Evolutionary conservation across 2,888 invertebrate genomes (phyloP), one percentile per base, ranked within the genome.

Genomic region (Masnerella sp.): DNA sequence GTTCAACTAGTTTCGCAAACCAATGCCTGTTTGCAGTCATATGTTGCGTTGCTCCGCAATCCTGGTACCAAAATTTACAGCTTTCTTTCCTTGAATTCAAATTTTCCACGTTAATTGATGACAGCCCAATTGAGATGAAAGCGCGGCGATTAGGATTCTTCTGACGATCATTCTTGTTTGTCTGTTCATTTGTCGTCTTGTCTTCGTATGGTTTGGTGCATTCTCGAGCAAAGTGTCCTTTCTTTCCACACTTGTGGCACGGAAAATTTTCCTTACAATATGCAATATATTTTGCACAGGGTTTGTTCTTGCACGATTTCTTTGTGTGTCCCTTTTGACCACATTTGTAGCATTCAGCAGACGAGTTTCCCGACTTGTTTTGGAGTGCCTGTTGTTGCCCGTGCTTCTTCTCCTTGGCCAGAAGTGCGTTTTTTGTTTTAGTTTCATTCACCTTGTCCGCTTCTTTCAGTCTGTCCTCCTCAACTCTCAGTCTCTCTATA

Each of bases 11-110:
- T 40, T 79, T 75, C 9, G 43, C 69, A 49, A 81, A 47, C 78
- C 78, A 81, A 2, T 79, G 69, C 45, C 54, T 59, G 54, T 65
- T 64, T 3, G 62, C 71, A n/a, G 78, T 79, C 79, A 82, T 78
- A 58, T 81, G 79, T 42, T 80, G 80, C 30, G 76, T 81, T 7
- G 80, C 80, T 51, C 75, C 79, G 72, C 82, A 74, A 12, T 42
- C 42, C 22, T 42, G 42, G 54, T 76, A 79, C 79, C 78, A 74
- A 0, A 45, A 40, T 11, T 49, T 45, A 7, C 40, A 40, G 18
- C 56, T 56, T 8, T 76, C 49, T 7, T 49, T 18, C 11, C 54
- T 58, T 15, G 56, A 68, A 20, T 72, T 62, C 22, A 67, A 65
- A 28, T 62, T 8, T n/a, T 62, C 56, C 15, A 65, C 18, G 20